phyloP scores from a whole-genome alignment of 2,888 invertebrate species.

The Drosophila suboccidentalis region DNA sequence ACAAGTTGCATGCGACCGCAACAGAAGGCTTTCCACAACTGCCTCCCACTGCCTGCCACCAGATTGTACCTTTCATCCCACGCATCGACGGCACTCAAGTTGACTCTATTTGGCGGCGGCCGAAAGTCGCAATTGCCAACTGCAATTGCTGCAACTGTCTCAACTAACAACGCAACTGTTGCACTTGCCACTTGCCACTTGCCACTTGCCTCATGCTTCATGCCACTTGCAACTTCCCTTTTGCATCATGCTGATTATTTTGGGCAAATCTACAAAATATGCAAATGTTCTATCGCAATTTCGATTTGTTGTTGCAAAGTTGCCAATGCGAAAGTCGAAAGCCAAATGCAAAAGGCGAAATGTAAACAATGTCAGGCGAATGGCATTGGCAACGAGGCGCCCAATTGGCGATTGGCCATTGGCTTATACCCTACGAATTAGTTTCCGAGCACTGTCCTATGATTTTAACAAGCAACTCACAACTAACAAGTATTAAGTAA shows the following conservation, averaged over 20 bases:
- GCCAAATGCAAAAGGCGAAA: slow-evolving; percentile 5
- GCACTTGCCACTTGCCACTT: slow-evolving; percentile 26
- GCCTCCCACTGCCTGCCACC: background rate
- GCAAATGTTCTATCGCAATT: slow-evolving; percentile 47
- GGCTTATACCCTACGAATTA: background rate
- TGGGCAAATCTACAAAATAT: slow-evolving; percentile 41
- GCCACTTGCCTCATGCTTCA: background rate
- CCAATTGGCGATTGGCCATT: slow-evolving; percentile 13
- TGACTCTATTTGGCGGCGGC: slow-evolving; percentile 37
- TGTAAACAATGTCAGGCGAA: slow-evolving; percentile 16
- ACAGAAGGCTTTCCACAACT: background rate
- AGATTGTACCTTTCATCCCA: background rate
- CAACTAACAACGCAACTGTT: slow-evolving; percentile 25
- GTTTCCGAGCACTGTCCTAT: background rate
- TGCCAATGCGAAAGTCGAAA: slow-evolving; percentile 25
- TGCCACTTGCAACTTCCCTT: background rate
- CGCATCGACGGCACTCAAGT: slow-evolving; percentile 37
- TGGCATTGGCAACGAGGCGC: slow-evolving; percentile 23
- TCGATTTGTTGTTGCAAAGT: slow-evolving; percentile 36
- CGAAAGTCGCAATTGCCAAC: slow-evolving; percentile 33
- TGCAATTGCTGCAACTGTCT: slow-evolving; percentile 41
- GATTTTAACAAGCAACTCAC: background rate
- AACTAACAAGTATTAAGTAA: background rate
- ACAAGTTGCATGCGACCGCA: slow-evolving; percentile 1
- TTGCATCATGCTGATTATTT: slow-evolving; percentile 40